Percentiles rank a stretch among this genome's conserved stretches.
phyloP scores from a whole-genome alignment of 2,888 invertebrate species.

The Sturmia bella region DNA sequence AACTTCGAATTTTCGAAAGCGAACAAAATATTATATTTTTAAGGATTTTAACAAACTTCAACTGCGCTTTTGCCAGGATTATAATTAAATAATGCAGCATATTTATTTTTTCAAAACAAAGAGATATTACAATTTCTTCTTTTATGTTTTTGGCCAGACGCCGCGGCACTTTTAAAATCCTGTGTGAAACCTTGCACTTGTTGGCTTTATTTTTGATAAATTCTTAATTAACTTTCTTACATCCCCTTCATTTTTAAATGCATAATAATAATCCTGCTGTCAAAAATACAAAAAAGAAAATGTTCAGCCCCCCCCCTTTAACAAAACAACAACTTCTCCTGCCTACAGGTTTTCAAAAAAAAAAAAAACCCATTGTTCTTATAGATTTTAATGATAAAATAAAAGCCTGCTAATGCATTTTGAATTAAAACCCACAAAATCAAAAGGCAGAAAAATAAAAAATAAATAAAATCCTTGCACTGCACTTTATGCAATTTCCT shows the following conservation, averaged over 20 bases:
- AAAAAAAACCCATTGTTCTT: constrained; percentile 22
- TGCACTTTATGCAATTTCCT: constrained; percentile 52
- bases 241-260: not conserved
- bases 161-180: not conserved
- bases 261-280: constrained; percentile 26
- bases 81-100: not conserved
- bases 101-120: not conserved
- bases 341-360: not conserved
- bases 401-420: constrained; percentile 63
- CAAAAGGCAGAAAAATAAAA: constrained; percentile 5
- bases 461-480: constrained; percentile 23
- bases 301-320: not conserved
- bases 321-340: not conserved
- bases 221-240: constrained; percentile 59
- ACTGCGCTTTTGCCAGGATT: no score
- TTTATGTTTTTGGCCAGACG: not conserved
- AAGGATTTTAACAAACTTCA: no score
- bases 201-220: constrained; percentile 29
- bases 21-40: no score
- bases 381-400: constrained; percentile 62
- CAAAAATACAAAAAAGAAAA: not conserved
- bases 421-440: constrained; percentile 38
- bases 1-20: no score
- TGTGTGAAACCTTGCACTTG: constrained; percentile 57
- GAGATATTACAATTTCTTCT: not conserved